A percentile compares a stretch with the other conserved stretches of the same genome.
Conservation (phyloP, 2,113 vertebrate species). For the western clawed frog (Xenopus tropicalis) region UCB_Xtro_10.0 CM004452.2:45349001-45349500, state of each 20-base stretch:
- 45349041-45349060: not conserved
- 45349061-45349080: not conserved
- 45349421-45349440: not conserved
- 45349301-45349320: conserved; percentile 29
- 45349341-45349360: conserved; percentile 24
- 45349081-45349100: not conserved
- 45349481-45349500: too few species aligned
- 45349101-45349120: not conserved
- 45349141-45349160: conserved; percentile 15
- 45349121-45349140: conserved; percentile 31
- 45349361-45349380: conserved; percentile 21
- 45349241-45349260: conserved; percentile 44
- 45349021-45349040: too few species aligned
- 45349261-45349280: conserved; percentile 29
- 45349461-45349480: too few species aligned
- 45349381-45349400: conserved; percentile 18
- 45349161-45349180: conserved; percentile 34
- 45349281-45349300: conserved; percentile 27
- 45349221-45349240: conserved; percentile 30
- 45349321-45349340: conserved; percentile 37
- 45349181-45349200: conserved; percentile 39
- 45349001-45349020: too few species aligned
- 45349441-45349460: too few species aligned
- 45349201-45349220: conserved; percentile 40
- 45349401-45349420: not conserved